Conservation (phyloP, 2,888 invertebrate species). For the Halictus quadricinctus region DNA sequence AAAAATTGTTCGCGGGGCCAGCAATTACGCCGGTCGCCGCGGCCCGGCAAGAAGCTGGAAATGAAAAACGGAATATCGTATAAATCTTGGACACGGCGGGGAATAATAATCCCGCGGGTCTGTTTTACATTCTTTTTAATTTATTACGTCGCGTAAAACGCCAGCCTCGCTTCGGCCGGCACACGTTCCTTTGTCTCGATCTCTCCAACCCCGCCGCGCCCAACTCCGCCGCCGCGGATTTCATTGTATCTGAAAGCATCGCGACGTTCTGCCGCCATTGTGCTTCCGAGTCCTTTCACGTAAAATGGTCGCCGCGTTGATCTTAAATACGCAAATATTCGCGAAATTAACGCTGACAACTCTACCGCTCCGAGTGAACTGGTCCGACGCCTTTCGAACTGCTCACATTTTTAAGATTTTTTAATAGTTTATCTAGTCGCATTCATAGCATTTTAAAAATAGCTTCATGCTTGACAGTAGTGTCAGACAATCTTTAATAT, state of each 20-base stretch:
- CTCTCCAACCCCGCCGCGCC: background rate
- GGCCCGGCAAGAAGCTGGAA: slow-evolving; percentile 35
- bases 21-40: slow-evolving; percentile 34
- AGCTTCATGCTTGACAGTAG: background rate
- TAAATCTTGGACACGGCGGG: slow-evolving; percentile 45
- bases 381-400: background rate
- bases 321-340: background rate
- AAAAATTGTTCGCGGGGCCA: slow-evolving; percentile 31
- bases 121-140: slow-evolving; percentile 57
- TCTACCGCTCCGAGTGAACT: background rate
- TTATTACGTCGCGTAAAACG: slow-evolving; percentile 46
- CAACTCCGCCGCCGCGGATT: slow-evolving; percentile 10
- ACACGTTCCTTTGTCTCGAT: slow-evolving; percentile 46
- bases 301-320: background rate
- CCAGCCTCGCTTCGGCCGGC: slow-evolving; percentile 12
- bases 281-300: background rate
- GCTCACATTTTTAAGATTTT: background rate
- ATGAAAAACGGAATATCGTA: slow-evolving; percentile 51
- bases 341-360: background rate
- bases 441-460: background rate
- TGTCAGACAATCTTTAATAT: background rate
- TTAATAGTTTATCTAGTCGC: background rate
- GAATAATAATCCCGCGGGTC: slow-evolving; percentile 51
- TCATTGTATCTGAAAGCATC: slow-evolving; percentile 45
- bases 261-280: slow-evolving; percentile 17